Conservation (phyloP, 2,797 vertebrate genomes). For the Micropoecilia bifurca region DNA sequence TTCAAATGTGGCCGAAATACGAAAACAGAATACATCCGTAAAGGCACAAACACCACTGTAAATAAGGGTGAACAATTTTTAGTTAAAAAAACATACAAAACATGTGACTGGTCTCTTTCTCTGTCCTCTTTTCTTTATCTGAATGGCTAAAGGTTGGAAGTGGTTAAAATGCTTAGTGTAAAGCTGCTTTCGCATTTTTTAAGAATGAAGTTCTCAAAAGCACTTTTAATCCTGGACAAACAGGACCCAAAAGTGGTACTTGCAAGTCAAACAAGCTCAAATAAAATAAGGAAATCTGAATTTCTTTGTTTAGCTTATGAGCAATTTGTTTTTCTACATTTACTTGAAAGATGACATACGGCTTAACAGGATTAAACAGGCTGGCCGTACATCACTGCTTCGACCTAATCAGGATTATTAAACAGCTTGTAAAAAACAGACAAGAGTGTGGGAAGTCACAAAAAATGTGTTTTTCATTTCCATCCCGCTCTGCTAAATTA, state of each 20-base stretch:
- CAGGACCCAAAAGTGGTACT: constrained; percentile 44
- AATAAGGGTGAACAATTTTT: not conserved
- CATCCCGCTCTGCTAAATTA: constrained; percentile 56
- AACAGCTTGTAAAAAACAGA: constrained; percentile 66
- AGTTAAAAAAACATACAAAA: not conserved
- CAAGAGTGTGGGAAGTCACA: constrained; percentile 66
- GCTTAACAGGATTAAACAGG: not conserved
- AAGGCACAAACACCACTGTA: not conserved
- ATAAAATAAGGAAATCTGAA: not conserved
- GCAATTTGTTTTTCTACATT: not conserved
- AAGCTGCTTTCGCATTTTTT: constrained; percentile 66
- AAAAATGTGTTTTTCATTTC: constrained; percentile 76
- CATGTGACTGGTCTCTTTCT: not conserved
- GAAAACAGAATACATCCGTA: not conserved
- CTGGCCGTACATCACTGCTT: constrained; percentile 13
- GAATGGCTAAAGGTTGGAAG: not conserved
- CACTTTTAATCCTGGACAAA: constrained; percentile 56
- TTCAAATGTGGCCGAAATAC: not conserved
- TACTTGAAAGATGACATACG: not conserved
- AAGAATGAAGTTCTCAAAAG: constrained; percentile 52
- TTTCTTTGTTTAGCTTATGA: not conserved
- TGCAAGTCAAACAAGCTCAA: constrained; percentile 55
- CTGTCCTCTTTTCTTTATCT: not conserved
- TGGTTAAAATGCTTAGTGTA: constrained; percentile 61
- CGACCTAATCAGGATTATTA: constrained; percentile 50